Base-by-base conservation (phyloP, 2,888 invertebrate genomes). In the Andrena minutula region DNA sequence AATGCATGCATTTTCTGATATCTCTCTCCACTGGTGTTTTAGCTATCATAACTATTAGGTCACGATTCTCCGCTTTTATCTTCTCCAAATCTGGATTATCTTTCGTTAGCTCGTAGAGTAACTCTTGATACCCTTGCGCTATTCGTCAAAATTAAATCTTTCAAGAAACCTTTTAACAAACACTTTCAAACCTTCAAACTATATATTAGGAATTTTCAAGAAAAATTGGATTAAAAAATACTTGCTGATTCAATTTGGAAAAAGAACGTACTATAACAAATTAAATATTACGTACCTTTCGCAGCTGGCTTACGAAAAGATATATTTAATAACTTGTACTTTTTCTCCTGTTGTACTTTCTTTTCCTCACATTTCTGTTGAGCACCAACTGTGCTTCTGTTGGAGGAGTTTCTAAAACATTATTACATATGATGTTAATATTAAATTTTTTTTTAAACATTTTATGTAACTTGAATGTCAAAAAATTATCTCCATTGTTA, bases 271-370 rank as follows among this genome's bases (percentile, higher is more conserved):
- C 70, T 20, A 35, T 30, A 7, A 2, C 5, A 26, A 66, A 20
- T n/a, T 73, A 28, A 58, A 63, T 56, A 58, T 35, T 76, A 23
- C 10, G 63, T 92, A 96, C 96, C 96, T 95, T 96, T 95, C 35
- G 94, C 95, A 16, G 95, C 95, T 47, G 96, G 96, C 93, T 97
- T 97, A 87, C 97, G 96, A 92, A 98, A 97, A 3, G 96, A 96
- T 87, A 97, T 96, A 91, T 96, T 96, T 66, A 98, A 95, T 61
- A 97, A 95, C 92, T 97, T 97, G 30, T 96, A 96, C 88, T 97
- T 96, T 93, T 97, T 97, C 89, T 97, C 97, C 68, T 96, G 95
- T 77, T 96, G 95, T 63, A 97, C 97, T 80, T 98, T 96, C 92
- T 98, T 98, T 93, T 98, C 98, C 91, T 98, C 90, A 75, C 86